Conservation (phyloP, 37 sponge, comb jelly and placozoan species). For the Oopsacas minuta region DNA sequence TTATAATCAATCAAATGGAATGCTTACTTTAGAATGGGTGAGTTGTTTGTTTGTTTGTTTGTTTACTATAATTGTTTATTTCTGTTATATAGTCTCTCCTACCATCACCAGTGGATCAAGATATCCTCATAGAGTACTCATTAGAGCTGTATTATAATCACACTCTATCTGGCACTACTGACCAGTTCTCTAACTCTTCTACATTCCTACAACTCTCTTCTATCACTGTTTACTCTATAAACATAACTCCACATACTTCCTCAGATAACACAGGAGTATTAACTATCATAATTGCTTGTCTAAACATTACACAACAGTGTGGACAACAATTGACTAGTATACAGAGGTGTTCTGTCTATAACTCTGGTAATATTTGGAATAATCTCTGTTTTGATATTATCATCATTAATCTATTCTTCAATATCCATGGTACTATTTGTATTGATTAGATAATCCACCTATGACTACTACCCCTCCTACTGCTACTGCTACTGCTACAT, state of each 20-base stretch:
- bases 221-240: not conserved
- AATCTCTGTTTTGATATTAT: no score
- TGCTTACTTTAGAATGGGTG: not conserved
- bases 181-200: not conserved
- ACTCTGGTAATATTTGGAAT: not conserved
- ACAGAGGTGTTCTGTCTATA: not conserved
- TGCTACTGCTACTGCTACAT: not conserved
- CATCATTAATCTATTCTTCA: no score
- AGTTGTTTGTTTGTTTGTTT: not conserved
- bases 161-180: not conserved
- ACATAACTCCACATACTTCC: not conserved
- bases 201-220: not conserved
- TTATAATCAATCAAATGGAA: not conserved
- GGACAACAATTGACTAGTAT: not conserved
- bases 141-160: not conserved
- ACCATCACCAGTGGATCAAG: not conserved
- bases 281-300: not conserved
- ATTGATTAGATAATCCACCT: not conserved
- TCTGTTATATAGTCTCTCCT: no score
- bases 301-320: not conserved
- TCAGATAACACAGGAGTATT: not conserved
- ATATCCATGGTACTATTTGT: no score
- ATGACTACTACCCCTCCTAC: not conserved
- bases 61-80: not conserved
- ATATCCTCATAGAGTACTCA: not conserved